Base-by-base conservation (phyloP, 2,888 invertebrate species). In the Chrysina gloriosa region DNA sequence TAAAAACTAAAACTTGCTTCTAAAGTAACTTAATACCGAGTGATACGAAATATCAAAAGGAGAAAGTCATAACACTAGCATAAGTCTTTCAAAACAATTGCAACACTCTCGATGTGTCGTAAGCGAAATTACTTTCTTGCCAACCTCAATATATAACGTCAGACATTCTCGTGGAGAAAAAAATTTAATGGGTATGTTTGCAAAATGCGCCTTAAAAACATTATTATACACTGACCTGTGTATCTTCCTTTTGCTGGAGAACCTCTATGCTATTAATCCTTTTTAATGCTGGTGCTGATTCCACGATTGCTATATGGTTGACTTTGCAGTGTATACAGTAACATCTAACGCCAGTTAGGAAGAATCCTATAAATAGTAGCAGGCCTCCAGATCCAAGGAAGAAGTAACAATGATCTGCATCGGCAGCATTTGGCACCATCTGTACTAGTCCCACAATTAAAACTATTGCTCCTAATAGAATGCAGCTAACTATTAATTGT, bases 371-470 rank as follows among this genome's bases (percentile, higher is more conserved):
- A 1, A 88, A 83, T 31, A 91, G 85, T 9, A 91, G 85, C 36
- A 88, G 86, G 1, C 86, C 88, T 2, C 92, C 92, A 0, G 88
- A 87, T 6, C 89, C 90, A 83, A 92, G 87, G 73, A 91, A 85
- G 73, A 89, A 88, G 80, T 89, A 91, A 65, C 90, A 88, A 78
- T 92, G 91, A 78, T 90, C 90, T 0, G 90, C 91, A 9, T 91
- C 91, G 77, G 92, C 92, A 0, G 92, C 92, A 9, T 91, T 90
- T 0, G 92, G 92, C 7, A 91, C 91, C 74, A 92, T 84, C 82
- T 92, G 92, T 70, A 92, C 92, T 79, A 92, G 83, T 23, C 92
- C 92, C 74, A 92, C 92, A 70, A 92, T 90, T 77, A 92, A 84
- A 70, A 91, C 87, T 75, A 92, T 90, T 72, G 90, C 90, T 63